Percentiles rank a stretch among this genome's conserved stretches.
Conservation (phyloP, 2,888 invertebrate genomes). For the Hedya salicella region DNA sequence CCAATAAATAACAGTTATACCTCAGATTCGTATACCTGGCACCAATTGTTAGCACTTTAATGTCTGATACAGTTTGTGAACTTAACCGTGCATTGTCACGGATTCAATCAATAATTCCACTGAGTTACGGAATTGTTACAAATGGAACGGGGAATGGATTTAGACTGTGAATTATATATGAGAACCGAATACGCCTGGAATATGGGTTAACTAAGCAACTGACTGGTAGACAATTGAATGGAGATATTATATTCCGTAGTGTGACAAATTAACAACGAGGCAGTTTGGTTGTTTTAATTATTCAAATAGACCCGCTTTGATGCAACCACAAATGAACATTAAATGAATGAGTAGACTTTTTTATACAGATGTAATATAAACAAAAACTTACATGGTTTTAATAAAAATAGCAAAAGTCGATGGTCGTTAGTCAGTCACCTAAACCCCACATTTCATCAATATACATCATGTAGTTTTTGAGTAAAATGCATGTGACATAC, state of each 20-base stretch:
- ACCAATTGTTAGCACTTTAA: conserved; percentile 9
- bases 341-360: no score
- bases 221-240: conserved; percentile 17
- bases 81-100: conserved; percentile 31
- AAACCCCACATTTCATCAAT: no score
- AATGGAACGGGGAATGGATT: conserved; percentile 36
- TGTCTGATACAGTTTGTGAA: conserved; percentile 38
- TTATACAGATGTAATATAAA: no score
- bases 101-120: conserved; percentile 34
- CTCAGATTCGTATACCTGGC: no score
- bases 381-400: no score
- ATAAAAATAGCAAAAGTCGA: no score
- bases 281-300: neutral
- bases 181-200: conserved; percentile 25
- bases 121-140: conserved; percentile 25
- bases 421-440: no score
- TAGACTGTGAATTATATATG: conserved; percentile 34
- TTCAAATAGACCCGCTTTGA: neutral
- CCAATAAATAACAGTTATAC: no score
- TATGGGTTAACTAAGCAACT: conserved; percentile 26
- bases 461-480: no score
- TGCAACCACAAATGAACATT: no score
- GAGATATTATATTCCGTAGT: conserved; percentile 2
- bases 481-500: no score
- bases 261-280: neutral